Base-by-base conservation (phyloP, 2,888 invertebrate species). In the Morpho deidamia region DNA sequence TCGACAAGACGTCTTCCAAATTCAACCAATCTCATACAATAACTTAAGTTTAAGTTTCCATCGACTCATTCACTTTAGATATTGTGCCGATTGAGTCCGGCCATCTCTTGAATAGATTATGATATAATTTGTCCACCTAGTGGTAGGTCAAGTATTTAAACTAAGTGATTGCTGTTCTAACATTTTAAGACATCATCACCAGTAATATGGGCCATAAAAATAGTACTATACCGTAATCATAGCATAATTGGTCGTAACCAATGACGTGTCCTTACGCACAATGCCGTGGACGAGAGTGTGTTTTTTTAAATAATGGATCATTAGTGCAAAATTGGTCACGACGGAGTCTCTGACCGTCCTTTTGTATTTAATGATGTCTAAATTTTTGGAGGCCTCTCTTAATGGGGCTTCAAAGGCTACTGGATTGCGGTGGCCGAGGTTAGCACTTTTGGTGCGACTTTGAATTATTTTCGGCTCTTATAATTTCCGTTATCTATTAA, bases 351-450 rank as follows among this genome's bases (percentile, higher is more conserved):
- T 53, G 39, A 44, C 48, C 51, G 47, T 44, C 53, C 53, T 53
- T 56, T 41, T 40, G 44, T 39, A 37, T 47, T 53, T 53, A 48
- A 53, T 12, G 53, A 39, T 50, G 50, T 33, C 40, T 51, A 44
- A 53, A 51, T 47, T 44, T 49, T 53, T 56, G 33, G 51, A 53
- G 50, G 51, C 54, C 49, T 42, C 40, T 33, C 32, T 48, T 51
- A 51, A 56, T 56, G 59, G 45, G n/a, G 51, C 48, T 45, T 39
- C 39, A 58, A 55, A 52, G 51, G 58, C 47, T 51, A 51, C 51
- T 33, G 35, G 39, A 10, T 48, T 39, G 50, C 11, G 41, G 41
- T 42, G 11, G 11, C 42, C 51, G 55, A 55, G 58, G 58, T 46
- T 48, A 34, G 32, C 33, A 40, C 11, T 40, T 35, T 11, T 49